Conservation (phyloP, 2,888 invertebrate genomes). For the Chironomus riparius region DNA sequence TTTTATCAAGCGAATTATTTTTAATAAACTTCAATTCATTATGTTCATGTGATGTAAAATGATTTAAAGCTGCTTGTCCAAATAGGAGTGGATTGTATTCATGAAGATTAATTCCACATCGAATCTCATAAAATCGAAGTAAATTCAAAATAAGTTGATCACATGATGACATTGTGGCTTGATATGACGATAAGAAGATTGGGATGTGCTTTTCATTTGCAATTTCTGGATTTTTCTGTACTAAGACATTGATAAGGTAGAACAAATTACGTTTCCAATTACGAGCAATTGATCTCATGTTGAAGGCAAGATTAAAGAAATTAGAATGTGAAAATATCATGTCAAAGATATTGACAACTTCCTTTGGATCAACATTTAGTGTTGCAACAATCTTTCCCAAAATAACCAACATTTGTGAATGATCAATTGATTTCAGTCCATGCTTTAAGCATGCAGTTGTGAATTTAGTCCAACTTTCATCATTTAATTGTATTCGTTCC, state of each 20-base stretch:
- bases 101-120: constrained; percentile 50
- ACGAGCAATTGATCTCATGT: constrained; percentile 41
- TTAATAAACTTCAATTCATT: not conserved
- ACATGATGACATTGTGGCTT: constrained; percentile 56
- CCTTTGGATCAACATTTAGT: constrained; percentile 45
- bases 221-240: constrained; percentile 51
- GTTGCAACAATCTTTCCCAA: constrained; percentile 49
- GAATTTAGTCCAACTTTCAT: constrained; percentile 50
- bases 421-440: constrained; percentile 47
- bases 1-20: constrained; percentile 1
- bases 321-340: constrained; percentile 71
- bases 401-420: constrained; percentile 47
- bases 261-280: constrained; percentile 53
- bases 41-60: not conserved
- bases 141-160: constrained; percentile 64
- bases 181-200: constrained; percentile 67
- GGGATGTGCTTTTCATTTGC: constrained; percentile 64
- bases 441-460: constrained; percentile 57
- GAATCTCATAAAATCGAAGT: constrained; percentile 58
- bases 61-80: constrained; percentile 51
- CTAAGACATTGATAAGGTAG: constrained; percentile 54
- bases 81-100: constrained; percentile 72
- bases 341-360: constrained; percentile 52
- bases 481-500: constrained; percentile 34
- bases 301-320: constrained; percentile 60